Evolutionary conservation across 2,797 vertebrate genomes (phyloP).

Genomic region (Sebastes variabilis): DNA sequence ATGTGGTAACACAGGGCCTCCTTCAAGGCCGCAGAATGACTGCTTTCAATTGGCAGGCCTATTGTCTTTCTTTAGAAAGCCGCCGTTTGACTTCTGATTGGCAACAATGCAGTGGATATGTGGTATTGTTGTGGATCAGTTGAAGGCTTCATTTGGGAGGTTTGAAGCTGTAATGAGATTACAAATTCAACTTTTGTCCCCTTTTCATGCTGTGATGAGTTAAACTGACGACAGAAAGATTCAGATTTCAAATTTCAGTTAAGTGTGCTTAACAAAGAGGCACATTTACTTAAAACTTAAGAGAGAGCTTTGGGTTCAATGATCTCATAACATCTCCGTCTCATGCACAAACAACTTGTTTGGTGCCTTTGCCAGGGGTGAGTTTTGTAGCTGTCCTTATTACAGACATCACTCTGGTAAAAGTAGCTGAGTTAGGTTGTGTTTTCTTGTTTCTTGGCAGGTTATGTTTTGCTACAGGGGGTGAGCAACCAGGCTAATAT

Average conservation of each 20-base stretch:
- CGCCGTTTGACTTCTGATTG: conserved; percentile 58
- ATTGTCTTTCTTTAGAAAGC: conserved; percentile 64
- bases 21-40: conserved; percentile 59
- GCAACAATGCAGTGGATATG: conserved; percentile 44
- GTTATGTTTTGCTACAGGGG: conserved; percentile 15
- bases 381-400: neutral
- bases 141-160: conserved; percentile 50
- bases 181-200: conserved; percentile 20
- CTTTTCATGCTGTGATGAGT: neutral
- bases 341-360: neutral
- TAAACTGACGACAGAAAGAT: conserved; percentile 5
- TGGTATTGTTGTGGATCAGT: conserved; percentile 38
- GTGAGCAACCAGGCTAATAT: conserved; percentile 40
- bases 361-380: neutral
- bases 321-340: neutral
- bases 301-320: neutral
- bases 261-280: neutral
- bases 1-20: conserved; percentile 68
- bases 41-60: conserved; percentile 58
- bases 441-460: conserved; percentile 40
- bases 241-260: neutral
- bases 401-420: neutral
- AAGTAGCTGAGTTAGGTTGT: neutral
- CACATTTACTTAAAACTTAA: neutral
- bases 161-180: conserved; percentile 39